Evolutionary conservation across 2,888 invertebrate genomes (phyloP), one percentile per base, ranked within the genome.

Genomic region (Metacarcinus magister): DNA sequence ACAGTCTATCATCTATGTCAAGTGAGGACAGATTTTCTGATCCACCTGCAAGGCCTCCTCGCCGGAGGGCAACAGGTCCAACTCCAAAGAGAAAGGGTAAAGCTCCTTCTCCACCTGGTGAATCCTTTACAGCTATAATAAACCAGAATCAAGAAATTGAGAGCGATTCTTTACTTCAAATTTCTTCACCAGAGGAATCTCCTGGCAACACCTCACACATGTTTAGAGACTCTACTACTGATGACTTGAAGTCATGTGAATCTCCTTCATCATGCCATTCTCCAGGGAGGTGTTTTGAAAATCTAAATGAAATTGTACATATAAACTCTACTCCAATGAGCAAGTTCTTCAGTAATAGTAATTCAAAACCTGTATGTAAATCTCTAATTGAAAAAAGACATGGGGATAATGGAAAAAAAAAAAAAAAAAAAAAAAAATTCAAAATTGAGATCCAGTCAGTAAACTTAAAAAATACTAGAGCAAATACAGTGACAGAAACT

Each of bases 81-180:
- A n/a, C 91, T 32, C 75, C 87, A 19, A 82, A 54, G 28, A 96
- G 92, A 54, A 96, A 96, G 44, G 93, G 96, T 5, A 96, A 92
- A 44, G 96, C 96, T 23, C 96, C 96, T 4, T 87, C 96, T 46
- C 96, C 96, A 32, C 96, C 96, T n/a, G 48, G 92, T 8, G 82
- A 44, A 5, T 48, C 95, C 28, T 92, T 82, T 44, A 13, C 44
- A 5, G 32, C 87, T 16, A 87, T 89, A 67, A 23, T 89, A 4
- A 16, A 54, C n/a, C 60, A 44, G 1, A 28, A 82, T 32, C 82
- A 82, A 82, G 32, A 13, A 82, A 82, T 32, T 32, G 32, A 82
- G 8, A 28, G 82, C 7, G 82, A 82, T 28, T 32, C 82, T 5
- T 10, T 13, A 19, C 10, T 8, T 82, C 28, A 82, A 32, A 67